Evolutionary conservation across 1,140 invertebrate species (phyloP).

Genomic region (Drosophila rufa): DNA sequence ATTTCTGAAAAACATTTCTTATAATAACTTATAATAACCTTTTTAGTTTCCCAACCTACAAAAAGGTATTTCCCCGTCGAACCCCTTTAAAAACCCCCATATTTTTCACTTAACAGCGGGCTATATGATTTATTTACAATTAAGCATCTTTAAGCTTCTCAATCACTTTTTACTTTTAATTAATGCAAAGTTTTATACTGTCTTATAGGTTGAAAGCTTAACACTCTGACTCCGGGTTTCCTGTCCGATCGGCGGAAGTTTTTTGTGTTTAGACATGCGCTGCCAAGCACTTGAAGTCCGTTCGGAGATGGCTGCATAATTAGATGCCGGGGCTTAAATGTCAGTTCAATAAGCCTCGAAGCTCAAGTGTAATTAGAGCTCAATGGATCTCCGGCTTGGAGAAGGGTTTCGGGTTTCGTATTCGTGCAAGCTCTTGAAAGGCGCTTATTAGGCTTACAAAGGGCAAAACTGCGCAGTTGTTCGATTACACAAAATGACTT

Average conservation of each 20-base stretch:
- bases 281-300: constrained; percentile 59
- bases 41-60: background rate
- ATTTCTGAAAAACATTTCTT: background rate
- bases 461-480: constrained; percentile 69
- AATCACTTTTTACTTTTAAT: constrained; percentile 71
- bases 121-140: constrained; percentile 71
- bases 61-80: constrained; percentile 11
- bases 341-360: constrained; percentile 46
- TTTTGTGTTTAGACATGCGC: constrained; percentile 64
- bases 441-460: constrained; percentile 46
- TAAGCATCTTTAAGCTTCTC: constrained; percentile 63
- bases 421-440: constrained; percentile 36
- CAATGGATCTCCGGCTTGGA: constrained; percentile 10
- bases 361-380: constrained; percentile 35
- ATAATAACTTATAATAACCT: no score
- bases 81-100: background rate
- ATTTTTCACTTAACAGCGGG: constrained; percentile 6
- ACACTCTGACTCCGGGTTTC: constrained; percentile 57
- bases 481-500: constrained; percentile 60
- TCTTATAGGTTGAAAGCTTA: constrained; percentile 11
- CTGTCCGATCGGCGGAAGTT: constrained; percentile 73
- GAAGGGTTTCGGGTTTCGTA: constrained; percentile 15
- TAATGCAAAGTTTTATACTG: constrained; percentile 62
- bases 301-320: constrained; percentile 61
- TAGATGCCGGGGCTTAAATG: constrained; percentile 67